A percentile compares a stretch with the other conserved stretches of the same genome.
These are phyloP conservation scores for Leistus spinibarbis DNA, from an alignment of 2,888 invertebrate genomes.

Conservation along the genomic window DNA sequence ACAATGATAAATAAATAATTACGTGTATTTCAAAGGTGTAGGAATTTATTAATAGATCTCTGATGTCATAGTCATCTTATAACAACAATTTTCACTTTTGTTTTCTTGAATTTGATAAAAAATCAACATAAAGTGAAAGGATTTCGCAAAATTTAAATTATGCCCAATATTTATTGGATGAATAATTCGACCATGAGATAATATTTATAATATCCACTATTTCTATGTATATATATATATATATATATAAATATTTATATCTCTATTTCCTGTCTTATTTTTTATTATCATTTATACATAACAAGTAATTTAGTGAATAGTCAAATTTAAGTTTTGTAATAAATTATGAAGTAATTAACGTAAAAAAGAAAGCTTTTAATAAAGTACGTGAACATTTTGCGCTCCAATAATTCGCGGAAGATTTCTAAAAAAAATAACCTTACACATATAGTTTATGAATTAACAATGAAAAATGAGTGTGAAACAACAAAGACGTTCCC, in stretches of 20 bases:
- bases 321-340: no score
- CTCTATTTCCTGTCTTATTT: background rate
- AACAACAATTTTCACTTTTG: no score
- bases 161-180: background rate
- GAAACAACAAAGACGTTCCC: background rate
- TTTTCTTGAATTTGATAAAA: background rate
- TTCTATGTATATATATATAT: background rate
- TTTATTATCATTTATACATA: background rate
- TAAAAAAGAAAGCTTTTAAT: no score
- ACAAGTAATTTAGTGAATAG: no score
- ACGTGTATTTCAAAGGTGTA: background rate
- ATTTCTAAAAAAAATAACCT: no score
- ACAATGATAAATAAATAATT: no score
- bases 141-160: background rate
- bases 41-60: background rate
- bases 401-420: no score
- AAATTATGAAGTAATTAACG: no score
- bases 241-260: background rate
- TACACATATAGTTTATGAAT: no score
- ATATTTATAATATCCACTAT: no score
- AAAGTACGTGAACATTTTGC: no score
- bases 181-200: background rate
- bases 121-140: background rate
- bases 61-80: background rate
- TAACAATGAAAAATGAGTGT: background rate